Conservation (phyloP, 2,888 invertebrate species). For the Aphidius colemani region DNA sequence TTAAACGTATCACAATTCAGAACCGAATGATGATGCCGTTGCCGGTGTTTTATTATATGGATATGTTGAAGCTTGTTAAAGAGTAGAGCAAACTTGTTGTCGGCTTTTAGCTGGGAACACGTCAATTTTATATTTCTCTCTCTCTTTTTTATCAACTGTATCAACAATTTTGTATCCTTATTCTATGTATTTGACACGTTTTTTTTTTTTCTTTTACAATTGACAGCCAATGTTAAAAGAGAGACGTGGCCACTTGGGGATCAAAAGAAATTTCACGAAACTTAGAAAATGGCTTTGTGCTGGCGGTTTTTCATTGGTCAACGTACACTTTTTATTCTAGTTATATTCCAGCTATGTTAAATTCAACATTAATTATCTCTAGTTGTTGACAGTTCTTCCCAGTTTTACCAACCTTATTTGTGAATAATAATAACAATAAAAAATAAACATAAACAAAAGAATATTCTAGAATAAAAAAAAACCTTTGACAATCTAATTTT, state of each 20-base stretch:
- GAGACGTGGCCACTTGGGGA: constrained; percentile 26
- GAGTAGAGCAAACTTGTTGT: not conserved
- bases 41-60: too few relatives aligned
- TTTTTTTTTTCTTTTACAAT: constrained; percentile 8
- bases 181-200: not conserved
- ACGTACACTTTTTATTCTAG: not conserved
- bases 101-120: not conserved
- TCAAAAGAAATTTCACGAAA: not conserved
- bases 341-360: not conserved
- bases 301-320: constrained; percentile 48
- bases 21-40: too few relatives aligned
- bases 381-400: not conserved
- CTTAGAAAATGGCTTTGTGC: constrained; percentile 35
- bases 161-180: not conserved
- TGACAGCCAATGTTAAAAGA: constrained; percentile 15
- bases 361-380: not conserved
- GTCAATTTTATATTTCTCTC: constrained; percentile 12
- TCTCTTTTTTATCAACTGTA: constrained; percentile 8
- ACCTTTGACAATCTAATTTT: too few relatives aligned
- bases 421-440: too few relatives aligned
- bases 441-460: too few relatives aligned
- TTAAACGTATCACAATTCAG: constrained; percentile 5
- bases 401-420: not conserved
- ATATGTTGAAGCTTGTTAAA: too few relatives aligned
- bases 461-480: too few relatives aligned